Percentiles rank a stretch among this genome's conserved stretches.
Conservation (phyloP, 2,888 invertebrate genomes). For the Venusia cambrica region DNA sequence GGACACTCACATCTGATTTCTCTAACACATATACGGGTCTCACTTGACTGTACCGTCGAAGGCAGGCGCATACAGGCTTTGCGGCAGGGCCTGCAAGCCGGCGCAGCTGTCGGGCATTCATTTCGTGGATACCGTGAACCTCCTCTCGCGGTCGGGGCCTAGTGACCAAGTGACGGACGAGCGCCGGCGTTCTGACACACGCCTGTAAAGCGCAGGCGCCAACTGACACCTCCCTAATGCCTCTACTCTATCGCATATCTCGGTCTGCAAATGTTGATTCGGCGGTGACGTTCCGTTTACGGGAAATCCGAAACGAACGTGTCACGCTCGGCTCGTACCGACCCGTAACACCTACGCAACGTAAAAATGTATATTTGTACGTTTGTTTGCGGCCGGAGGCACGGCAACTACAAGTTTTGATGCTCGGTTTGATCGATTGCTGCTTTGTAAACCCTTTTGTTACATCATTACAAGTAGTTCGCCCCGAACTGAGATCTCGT, state of each 20-base stretch:
- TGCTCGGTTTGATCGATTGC: conserved; percentile 20
- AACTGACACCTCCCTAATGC: conserved; percentile 52
- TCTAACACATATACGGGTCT: conserved; percentile 71
- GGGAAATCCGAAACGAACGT: conserved; percentile 40
- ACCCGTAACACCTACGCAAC: conserved; percentile 18
- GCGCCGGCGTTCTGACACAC: conserved; percentile 50
- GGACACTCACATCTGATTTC: conserved; percentile 66
- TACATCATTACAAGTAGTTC: too few species aligned
- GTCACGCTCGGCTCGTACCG: conserved; percentile 28
- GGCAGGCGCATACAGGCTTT: conserved; percentile 48
- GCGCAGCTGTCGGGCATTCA: conserved; percentile 66
- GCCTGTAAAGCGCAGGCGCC: conserved; percentile 62
- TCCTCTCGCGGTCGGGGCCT: conserved; percentile 29
- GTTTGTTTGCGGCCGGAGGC: conserved; percentile 19
- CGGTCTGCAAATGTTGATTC: conserved; percentile 57
- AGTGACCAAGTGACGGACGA: conserved; percentile 21
- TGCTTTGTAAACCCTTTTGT: conserved; percentile 6
- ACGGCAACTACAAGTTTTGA: conserved; percentile 5
- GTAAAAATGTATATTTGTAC: conserved; percentile 16
- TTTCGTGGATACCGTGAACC: conserved; percentile 35
- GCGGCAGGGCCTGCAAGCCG: conserved; percentile 50
- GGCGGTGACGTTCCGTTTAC: conserved; percentile 46
- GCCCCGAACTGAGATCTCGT: too few species aligned
- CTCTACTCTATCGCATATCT: conserved; percentile 52
- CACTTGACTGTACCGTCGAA: conserved; percentile 69